Evolutionary conservation across 1,140 invertebrate species (phyloP).

Genomic region (Augochlora pura): DNA sequence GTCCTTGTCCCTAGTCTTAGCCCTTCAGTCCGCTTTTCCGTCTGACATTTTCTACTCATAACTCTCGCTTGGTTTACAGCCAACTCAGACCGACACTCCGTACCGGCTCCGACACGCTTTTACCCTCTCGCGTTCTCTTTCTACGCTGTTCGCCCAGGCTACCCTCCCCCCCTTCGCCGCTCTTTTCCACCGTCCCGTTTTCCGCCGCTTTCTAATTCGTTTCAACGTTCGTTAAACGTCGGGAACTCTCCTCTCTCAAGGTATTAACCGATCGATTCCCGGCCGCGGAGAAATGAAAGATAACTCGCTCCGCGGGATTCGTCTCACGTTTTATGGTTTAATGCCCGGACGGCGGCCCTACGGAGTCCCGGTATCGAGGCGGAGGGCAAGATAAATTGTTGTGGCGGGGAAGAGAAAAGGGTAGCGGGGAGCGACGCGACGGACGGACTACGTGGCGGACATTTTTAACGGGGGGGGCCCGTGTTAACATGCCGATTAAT

Average conservation of each 20-base stretch:
- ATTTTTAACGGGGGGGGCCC: too few relatives aligned
- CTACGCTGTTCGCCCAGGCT: too few relatives aligned
- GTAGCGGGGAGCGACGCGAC: background rate
- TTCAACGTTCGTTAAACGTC: too few relatives aligned
- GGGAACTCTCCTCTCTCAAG: too few relatives aligned
- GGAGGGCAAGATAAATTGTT: slow-evolving; percentile 53
- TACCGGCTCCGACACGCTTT: too few relatives aligned
- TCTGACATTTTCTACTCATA: slow-evolving; percentile 20
- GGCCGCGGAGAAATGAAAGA: background rate
- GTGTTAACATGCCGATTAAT: too few relatives aligned
- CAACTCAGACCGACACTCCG: background rate
- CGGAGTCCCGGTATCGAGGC: slow-evolving; percentile 48
- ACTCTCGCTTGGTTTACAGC: slow-evolving; percentile 12
- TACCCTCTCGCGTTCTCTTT: too few relatives aligned
- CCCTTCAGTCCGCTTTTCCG: slow-evolving; percentile 15
- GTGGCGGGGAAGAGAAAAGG: slow-evolving; percentile 24
- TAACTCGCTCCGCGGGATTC: background rate
- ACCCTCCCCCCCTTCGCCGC: too few relatives aligned
- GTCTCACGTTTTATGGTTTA: slow-evolving; percentile 52
- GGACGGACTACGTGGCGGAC: too few relatives aligned
- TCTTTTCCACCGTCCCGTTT: too few relatives aligned
- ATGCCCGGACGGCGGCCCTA: slow-evolving; percentile 41
- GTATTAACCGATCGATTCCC: background rate
- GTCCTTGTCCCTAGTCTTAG: slow-evolving; percentile 19
- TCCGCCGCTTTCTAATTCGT: background rate